phyloP scores from a whole-genome alignment of 2,888 invertebrate species.

The Eugnorisma glareosa region DNA sequence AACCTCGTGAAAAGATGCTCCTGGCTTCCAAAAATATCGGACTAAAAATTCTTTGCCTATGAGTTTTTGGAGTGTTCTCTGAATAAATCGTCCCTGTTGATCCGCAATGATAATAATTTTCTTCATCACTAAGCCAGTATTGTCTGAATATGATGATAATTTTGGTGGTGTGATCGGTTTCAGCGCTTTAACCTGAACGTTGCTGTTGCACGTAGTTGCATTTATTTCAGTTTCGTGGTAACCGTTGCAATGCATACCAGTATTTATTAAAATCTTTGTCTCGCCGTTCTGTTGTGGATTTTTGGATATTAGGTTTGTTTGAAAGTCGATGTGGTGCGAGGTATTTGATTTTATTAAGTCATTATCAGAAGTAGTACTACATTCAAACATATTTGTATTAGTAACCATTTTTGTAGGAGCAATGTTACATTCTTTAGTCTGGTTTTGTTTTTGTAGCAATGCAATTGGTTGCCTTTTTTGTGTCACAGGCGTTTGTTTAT shows the following conservation, averaged over 20 bases:
- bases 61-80: not conserved
- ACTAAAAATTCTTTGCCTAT: not conserved
- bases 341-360: not conserved
- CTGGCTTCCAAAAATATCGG: slow-evolving; percentile 4
- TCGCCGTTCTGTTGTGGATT: not conserved
- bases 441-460: not conserved
- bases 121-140: not conserved
- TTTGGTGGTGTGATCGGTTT: not conserved
- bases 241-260: not conserved
- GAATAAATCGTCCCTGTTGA: not conserved
- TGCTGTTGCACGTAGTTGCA: slow-evolving; percentile 2
- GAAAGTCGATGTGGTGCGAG: not conserved
- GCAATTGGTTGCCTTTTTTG: slow-evolving; percentile 1
- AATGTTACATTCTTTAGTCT: not conserved
- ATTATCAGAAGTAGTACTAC: not conserved
- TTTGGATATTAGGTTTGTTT: not conserved
- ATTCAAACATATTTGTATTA: not conserved
- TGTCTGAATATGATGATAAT: not conserved
- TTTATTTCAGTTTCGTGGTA: not conserved
- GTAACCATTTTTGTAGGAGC: not conserved
- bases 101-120: slow-evolving; percentile 1
- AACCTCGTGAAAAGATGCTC: not conserved
- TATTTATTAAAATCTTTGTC: slow-evolving; percentile 4
- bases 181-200: not conserved
- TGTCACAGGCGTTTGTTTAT: not conserved